Evolutionary conservation across 2,797 vertebrate genomes (phyloP).

Genomic region (Carcharodon carcharias): DNA sequence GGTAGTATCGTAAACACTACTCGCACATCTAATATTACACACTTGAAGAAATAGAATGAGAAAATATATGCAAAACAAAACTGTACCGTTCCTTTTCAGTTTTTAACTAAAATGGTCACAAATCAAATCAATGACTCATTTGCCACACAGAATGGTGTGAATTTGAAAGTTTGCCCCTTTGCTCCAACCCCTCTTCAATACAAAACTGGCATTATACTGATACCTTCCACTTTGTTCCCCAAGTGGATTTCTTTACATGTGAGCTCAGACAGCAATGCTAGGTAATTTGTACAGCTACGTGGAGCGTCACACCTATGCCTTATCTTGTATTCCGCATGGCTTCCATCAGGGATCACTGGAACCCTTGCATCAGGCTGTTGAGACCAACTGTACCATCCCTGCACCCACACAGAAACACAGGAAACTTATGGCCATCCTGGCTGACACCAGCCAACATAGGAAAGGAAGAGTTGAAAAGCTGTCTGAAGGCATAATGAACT

Average conservation of each 20-base stretch:
- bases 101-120: neutral
- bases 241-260: neutral
- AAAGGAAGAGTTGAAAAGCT: too few species aligned
- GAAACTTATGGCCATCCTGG: neutral
- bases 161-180: neutral
- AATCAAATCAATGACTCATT: neutral
- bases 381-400: too few species aligned
- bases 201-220: neutral
- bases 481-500: too few species aligned
- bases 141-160: neutral
- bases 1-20: neutral
- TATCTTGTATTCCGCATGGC: too few species aligned
- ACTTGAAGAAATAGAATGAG: neutral
- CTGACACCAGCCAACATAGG: too few species aligned
- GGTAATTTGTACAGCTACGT: too few species aligned
- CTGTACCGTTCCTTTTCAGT: neutral
- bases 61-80: neutral
- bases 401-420: neutral
- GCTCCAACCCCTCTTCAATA: neutral
- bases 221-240: neutral
- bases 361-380: too few species aligned
- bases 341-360: too few species aligned
- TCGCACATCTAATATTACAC: neutral
- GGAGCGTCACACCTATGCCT: too few species aligned
- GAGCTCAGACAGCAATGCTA: neutral